Base-by-base conservation (phyloP, 2,888 invertebrate species). In the Vanessa cardui region DNA sequence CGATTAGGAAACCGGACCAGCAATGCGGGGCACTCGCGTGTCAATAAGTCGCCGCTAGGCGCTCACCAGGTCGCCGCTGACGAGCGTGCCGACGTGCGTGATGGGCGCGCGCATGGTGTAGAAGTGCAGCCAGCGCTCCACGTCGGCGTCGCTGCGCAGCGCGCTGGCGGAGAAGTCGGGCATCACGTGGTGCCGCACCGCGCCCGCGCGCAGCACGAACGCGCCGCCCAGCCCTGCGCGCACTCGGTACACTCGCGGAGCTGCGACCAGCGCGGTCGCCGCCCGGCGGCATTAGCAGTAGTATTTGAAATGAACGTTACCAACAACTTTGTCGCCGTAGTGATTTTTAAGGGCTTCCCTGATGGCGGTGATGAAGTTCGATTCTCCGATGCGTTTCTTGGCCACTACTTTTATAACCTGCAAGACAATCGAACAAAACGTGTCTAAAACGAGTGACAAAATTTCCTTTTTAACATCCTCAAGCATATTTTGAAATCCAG, bases 181-280 rank as follows among this genome's bases (percentile, higher is more conserved):
- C 99, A 99, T 99, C 73, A 99, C 96, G 90, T 99, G 99, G 83
- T 97, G 96, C 84, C 96, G 96, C 1, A 95, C 97, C 83, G 95
- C 95, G 1, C 99, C 99, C 73, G 94, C 94, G 77, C 95, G 96
- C 62, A 99, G 88, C 62, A 98, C 80, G 88, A 99, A 99, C 52
- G 96, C 94, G 65, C 99, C 99, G 68, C 99, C 99, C 67, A 99
- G 84, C 65, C 97, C 98, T 96, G 80, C 26, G 26, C 26, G 1
- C 1, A 26, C 26, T 26, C 26, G 1, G 0, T n/a, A n/a, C n/a
- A 5, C 26, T 26, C 26, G 26, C 26, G 0, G 26, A 26, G 26
- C 26, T 26, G 26, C 26, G 26, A 4, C 26, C 26, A 2, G 26
- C 26, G 26, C 4, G 9, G 20, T 2, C 26, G 26, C 4, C 3